Evolutionary conservation across 2,797 vertebrate species (phyloP), one percentile per base, ranked within the genome.

Genomic region (Tenualosa thibaudeaui): DNA sequence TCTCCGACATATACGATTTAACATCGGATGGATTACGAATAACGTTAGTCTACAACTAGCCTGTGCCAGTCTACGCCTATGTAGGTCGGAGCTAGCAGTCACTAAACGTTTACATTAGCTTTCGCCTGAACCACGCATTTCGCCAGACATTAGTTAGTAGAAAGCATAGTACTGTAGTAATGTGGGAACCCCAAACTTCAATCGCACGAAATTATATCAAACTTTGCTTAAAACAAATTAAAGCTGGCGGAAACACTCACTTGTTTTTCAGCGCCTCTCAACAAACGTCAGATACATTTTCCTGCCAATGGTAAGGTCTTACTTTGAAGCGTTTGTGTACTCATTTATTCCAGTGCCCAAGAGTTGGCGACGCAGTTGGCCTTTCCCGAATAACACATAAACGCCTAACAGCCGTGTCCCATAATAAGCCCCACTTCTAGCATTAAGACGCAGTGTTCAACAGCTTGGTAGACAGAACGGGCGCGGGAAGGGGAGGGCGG

Each of bases 371-470:
- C 22, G n/a, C 81, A 24, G n/a, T 43, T 26, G 81, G 82, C 51
- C n/a, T 51, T 75, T 83, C 51, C 9, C 15, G 71, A 56, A 17
- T 71, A 31, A 31, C 31, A 31, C 31, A 26, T 53, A 51, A 43
- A 12, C 81, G 31, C 53, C 78, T 26, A 81, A 81, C 84, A 83
- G 58, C 84, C 46, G 24, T 43, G 50, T 89, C 89, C 87, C 85
- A 58, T 87, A 88, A 91, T 89, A 85, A 93, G 88, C 90, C 88
- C 87, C 54, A 60, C 85, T 84, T 85, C 50, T 87, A 46, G 83
- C 88, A 86, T 86, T 81, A 85, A 26, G 19, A 82, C 83, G 49
- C 31, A 31, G 24, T 43, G 46, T 78, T 87, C 40, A 82, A 86
- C 89, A 91, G 91, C 89, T 90, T 91, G 90, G 68, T 26, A 84